Base-by-base conservation (phyloP, 2,888 invertebrate species). In the Zhuqinia jingwanae region DNA sequence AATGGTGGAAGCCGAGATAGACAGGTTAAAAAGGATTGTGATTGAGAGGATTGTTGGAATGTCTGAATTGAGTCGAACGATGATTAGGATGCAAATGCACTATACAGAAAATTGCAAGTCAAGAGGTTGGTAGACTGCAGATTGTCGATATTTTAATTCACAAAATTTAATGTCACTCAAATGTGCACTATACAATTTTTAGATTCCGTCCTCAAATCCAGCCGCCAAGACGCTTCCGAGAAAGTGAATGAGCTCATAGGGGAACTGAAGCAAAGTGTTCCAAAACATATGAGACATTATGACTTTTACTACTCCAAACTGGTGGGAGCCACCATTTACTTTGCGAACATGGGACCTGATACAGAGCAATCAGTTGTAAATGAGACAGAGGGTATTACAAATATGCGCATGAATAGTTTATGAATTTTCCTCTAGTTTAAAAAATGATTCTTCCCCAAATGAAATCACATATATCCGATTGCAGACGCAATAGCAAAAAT, bases 231-330 rank as follows among this genome's bases (percentile, higher is more conserved):
- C 2, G 22, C 76, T n/a, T 63, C 82, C 3, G 58, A 63, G 20
- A 87, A 78, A 30, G 53, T 88, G 11, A 13, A 22, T n/a, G 58
- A 77, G 3, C 53, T 88, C 3, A 88, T 88, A 78, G 25, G 36
- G 0, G 87, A 88, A 8, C 60, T 88, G 76, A 80, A 77, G 27
- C n/a, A 50, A 10, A 63, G 30, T 27, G 86, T 89, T 50, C 90
- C 90, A 22, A 89, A 85, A 27, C 82, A 88, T 56, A 42, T 70
- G 11, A 58, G 85, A 6, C 87, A 87, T 17, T 76, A 87, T 20
- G 90, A 90, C 13, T 22, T 88, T 2, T 90, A 88, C 78, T 90
- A 89, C 53, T 77, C 88, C 8, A 90, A 88, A 73, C 73, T 90
- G 6, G 60, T 89, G 2, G 88, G 84, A 5, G 85, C 77, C 6